A percentile compares a stretch with the other conserved stretches of the same genome.
These are phyloP conservation scores for Neodiprion lecontei DNA, from an alignment of 1,140 invertebrate species.

Conservation along the genomic window DNA sequence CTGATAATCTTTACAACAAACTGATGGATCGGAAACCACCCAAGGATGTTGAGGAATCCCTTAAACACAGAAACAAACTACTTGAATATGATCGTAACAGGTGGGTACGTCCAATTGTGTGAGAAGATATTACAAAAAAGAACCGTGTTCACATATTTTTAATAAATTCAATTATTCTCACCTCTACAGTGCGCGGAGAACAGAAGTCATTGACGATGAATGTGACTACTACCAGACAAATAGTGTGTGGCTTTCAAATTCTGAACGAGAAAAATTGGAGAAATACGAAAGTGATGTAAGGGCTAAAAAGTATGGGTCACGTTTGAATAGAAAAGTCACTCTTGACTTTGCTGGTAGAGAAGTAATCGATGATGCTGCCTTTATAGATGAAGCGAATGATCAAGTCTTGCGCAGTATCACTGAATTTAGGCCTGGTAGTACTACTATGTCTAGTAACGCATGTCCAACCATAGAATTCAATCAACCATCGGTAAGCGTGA, in stretches of 20 bases:
- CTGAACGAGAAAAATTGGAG: conserved; percentile 73
- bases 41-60: conserved; percentile 70
- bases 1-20: conserved; percentile 72
- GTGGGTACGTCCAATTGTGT: conserved; percentile 53
- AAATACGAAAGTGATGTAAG: conserved; percentile 75
- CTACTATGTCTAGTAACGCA: conserved; percentile 18
- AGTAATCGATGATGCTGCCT: conserved; percentile 58
- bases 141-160: no score
- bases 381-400: conserved; percentile 37
- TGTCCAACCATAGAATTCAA: conserved; percentile 42
- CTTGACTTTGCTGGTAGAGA: conserved; percentile 83
- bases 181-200: conserved; percentile 75
- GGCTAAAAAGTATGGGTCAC: conserved; percentile 74
- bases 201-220: conserved; percentile 94
- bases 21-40: conserved; percentile 70
- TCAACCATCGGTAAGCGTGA: conserved; percentile 36
- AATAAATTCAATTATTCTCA: conserved; percentile 2
- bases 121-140: not conserved
- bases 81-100: conserved; percentile 87
- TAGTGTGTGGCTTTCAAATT: conserved; percentile 80
- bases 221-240: conserved; percentile 89
- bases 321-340: conserved; percentile 72
- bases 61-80: conserved; percentile 82
- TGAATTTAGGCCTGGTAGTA: not conserved
- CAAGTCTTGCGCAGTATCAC: conserved; percentile 41